Evolutionary conservation across 35 echinoderm and acorn worm species (phyloP), one percentile per base, ranked within the genome.

Genomic region (Ophiothrix spiculata): DNA sequence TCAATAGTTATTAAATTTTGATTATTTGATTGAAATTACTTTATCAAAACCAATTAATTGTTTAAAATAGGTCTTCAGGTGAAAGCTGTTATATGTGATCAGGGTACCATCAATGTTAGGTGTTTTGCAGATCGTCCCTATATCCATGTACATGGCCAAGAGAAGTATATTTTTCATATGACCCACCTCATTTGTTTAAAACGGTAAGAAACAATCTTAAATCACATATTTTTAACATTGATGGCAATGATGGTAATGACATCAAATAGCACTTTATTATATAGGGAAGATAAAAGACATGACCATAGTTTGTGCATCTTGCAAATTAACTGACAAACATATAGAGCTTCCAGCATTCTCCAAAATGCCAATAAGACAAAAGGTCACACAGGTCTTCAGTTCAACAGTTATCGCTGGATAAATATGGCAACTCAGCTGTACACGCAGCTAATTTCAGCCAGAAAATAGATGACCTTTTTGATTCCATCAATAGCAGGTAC

Each of bases 381-480:
- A 77, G 40, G 90, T 84, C 36, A 40, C 90, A 25, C 74, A 85
- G 31, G 90, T 91, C 6, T 46, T 86, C 0, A 91, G 90, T 74
- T 85, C 79, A 74, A 77, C 90, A 35, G 80, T 90, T 29, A 63
- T 75, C 46, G 83, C 83, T 14, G 83, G 42, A 79, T 84, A 23
- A 80, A 91, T 60, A 23, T 76, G 32, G 90, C 83, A 39, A 29
- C 49, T 36, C 76, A 74, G 88, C 88, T 13, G 81, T 77, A 31
- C 77, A 91, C 75, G 87, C 89, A 38, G 89, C 89, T 81, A 77
- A 87, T 37, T 92, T 92, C 54, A 25, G 87, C 75, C 84, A 81
- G 21, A 64, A 73, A 56, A 85, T 92, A 42, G 36, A 91, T 39
- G 36, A 38, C 31, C 75, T 91, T 23, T 91, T 86, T 78, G 83